Evolutionary conservation across 2,797 vertebrate genomes (phyloP).

Genomic region (Furcifer pardalis): DNA sequence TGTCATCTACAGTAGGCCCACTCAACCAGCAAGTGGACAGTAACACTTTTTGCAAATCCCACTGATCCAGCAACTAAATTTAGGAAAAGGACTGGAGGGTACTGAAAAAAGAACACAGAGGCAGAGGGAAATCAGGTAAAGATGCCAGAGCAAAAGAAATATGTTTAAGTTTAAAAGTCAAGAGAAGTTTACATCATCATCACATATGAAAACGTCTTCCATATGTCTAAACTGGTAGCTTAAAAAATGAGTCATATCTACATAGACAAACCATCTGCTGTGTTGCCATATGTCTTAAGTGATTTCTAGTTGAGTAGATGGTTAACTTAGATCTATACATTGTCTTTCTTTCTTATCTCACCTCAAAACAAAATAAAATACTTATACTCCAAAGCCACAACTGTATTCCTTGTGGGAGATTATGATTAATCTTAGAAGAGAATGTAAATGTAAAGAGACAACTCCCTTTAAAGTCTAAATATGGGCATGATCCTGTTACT

Average conservation of each 20-base stretch:
- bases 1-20: too few species aligned
- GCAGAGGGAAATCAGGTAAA: background rate
- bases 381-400: constrained; percentile 5
- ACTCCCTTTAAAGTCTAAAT: background rate
- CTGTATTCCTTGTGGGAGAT: background rate
- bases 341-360: constrained; percentile 14
- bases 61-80: background rate
- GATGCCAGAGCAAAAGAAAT: background rate
- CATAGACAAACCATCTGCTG: constrained; percentile 10
- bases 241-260: background rate
- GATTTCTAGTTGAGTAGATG: constrained; percentile 9
- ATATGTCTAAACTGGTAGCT: constrained; percentile 2
- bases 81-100: background rate
- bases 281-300: constrained; percentile 5
- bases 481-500: constrained; percentile 24
- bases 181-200: constrained; percentile 7
- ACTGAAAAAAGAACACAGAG: background rate
- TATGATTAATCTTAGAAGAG: constrained; percentile 12
- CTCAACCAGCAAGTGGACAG: too few species aligned
- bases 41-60: too few species aligned
- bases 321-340: background rate
- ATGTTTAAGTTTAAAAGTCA: background rate
- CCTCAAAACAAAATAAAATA: constrained; percentile 8
- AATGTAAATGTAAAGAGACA: constrained; percentile 10
- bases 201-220: constrained; percentile 9